Evolutionary conservation across 2,113 vertebrate species (phyloP).

Genomic region (Arothron firmamentum): DNA sequence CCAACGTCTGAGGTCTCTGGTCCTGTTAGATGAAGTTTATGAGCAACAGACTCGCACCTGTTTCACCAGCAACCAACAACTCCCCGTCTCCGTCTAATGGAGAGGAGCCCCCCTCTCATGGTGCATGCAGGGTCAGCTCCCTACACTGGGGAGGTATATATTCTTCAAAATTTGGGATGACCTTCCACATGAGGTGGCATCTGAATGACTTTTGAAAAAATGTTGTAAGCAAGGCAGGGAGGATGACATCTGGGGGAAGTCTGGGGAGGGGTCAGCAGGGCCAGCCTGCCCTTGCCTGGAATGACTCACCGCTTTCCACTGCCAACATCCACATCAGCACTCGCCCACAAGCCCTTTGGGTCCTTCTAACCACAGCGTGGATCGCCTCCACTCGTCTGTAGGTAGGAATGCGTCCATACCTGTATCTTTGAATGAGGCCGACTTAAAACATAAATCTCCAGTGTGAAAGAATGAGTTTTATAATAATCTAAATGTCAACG

Average conservation of each 20-base stretch:
- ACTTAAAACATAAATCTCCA: neutral
- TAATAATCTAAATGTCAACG: slow-evolving; percentile 14
- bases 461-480: slow-evolving; percentile 10
- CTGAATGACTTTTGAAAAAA: slow-evolving; percentile 10
- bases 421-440: neutral
- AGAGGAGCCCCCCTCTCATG: slow-evolving; percentile 24
- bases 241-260: slow-evolving; percentile 25
- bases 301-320: slow-evolving; percentile 64
- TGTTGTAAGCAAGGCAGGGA: slow-evolving; percentile 25
- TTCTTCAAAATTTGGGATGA: slow-evolving; percentile 19
- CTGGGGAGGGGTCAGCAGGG: slow-evolving; percentile 39
- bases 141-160: neutral
- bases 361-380: slow-evolving; percentile 19
- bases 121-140: slow-evolving; percentile 35
- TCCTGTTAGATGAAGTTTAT: slow-evolving; percentile 35
- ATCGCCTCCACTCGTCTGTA: slow-evolving; percentile 11
- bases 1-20: slow-evolving; percentile 38
- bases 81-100: slow-evolving; percentile 6
- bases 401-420: neutral
- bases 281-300: slow-evolving; percentile 37
- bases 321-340: slow-evolving; percentile 56
- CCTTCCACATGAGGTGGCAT: slow-evolving; percentile 29
- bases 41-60: slow-evolving; percentile 55
- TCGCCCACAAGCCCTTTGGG: slow-evolving; percentile 37
- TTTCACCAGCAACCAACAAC: slow-evolving; percentile 15